Evolutionary conservation across 2,888 invertebrate species (phyloP).

Genomic region (Salpingus planirostris): DNA sequence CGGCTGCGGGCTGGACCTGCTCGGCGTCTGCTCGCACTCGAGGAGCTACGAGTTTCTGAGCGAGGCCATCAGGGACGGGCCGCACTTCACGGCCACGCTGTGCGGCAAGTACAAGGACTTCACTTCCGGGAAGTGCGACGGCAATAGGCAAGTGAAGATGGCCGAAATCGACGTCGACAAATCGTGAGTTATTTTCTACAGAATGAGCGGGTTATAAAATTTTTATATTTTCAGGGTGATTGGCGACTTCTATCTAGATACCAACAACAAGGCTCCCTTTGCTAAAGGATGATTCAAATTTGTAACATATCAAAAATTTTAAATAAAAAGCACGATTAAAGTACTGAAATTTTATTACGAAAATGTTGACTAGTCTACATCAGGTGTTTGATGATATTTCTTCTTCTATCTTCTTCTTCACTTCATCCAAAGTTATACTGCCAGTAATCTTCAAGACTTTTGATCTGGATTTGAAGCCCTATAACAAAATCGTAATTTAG

Average conservation of each 20-base stretch:
- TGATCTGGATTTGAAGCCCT: constrained; percentile 50
- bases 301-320: no score
- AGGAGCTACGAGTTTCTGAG: constrained; percentile 40
- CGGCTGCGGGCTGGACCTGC: constrained; percentile 9
- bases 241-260: no score
- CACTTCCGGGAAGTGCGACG: background rate
- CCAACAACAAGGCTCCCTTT: no score
- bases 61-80: constrained; percentile 37
- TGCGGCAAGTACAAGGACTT: background rate
- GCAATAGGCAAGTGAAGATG: constrained; percentile 3
- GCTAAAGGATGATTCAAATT: no score
- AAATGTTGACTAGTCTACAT: no score
- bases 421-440: constrained; percentile 40
- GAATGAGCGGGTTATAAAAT: no score
- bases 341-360: no score
- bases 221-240: no score
- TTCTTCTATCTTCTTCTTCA: constrained; percentile 41
- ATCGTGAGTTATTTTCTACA: no score
- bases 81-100: background rate
- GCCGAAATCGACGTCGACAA: no score
- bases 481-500: constrained; percentile 18
- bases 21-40: constrained; percentile 12
- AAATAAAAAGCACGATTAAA: no score
- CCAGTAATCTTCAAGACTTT: constrained; percentile 47
- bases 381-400: no score